Conservation (phyloP, 2,113 vertebrate genomes). For the Glaucidium brasilianum region DNA sequence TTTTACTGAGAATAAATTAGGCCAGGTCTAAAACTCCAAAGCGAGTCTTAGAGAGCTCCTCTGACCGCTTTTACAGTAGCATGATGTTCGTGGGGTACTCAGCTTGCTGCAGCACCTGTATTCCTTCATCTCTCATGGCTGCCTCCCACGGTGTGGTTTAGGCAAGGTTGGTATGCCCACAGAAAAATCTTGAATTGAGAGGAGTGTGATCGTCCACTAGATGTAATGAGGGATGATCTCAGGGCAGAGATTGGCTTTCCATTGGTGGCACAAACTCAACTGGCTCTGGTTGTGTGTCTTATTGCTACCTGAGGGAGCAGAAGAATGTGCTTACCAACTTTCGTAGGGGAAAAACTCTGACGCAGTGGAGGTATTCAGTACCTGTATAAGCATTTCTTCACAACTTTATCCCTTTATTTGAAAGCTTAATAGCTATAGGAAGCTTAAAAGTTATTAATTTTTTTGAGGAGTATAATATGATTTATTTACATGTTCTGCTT, state of each 20-base stretch:
- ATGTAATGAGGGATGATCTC: fast-evolving
- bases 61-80: too few species aligned
- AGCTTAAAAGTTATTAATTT: fast-evolving
- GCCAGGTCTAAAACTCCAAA: too few species aligned
- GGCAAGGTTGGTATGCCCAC: neutral
- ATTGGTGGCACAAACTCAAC: fast-evolving
- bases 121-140: too few species aligned
- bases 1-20: too few species aligned
- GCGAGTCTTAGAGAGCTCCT: too few species aligned
- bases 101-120: neutral
- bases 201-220: fast-evolving
- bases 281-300: fast-evolving
- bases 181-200: too few species aligned
- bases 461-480: neutral
- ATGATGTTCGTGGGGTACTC: too few species aligned
- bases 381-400: neutral
- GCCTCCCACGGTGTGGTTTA: neutral
- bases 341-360: neutral
- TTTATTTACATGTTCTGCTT: neutral
- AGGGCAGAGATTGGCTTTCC: neutral
- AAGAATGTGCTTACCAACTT: neutral
- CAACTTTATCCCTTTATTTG: neutral
- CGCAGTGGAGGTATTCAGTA: neutral
- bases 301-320: neutral
- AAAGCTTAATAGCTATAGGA: neutral